Conservation (phyloP, 2,797 vertebrate genomes). For the Chaenodraco wilsoni region DNA sequence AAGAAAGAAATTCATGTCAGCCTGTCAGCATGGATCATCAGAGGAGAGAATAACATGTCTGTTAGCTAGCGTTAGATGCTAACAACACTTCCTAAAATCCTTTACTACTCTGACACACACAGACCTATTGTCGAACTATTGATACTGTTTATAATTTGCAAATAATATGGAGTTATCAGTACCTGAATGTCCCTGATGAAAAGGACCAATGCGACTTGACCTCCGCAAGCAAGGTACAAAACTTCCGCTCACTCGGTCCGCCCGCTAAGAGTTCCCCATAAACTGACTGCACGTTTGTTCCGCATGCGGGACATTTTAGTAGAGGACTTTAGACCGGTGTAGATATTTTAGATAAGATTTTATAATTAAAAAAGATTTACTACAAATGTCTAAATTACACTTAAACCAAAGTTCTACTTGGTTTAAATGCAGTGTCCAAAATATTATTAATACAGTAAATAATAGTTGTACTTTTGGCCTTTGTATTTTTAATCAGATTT, state of each 20-base stretch:
- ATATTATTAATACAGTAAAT: background rate
- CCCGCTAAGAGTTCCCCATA: constrained; percentile 30
- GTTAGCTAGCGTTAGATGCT: background rate
- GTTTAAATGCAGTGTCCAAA: background rate
- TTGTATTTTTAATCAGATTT: background rate
- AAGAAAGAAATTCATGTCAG: background rate
- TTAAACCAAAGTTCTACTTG: background rate
- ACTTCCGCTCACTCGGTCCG: constrained; percentile 47
- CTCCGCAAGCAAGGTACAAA: constrained; percentile 45
- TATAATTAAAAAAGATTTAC: background rate
- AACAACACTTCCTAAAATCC: background rate
- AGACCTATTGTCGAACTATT: fast-evolving
- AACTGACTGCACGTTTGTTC: constrained; percentile 25
- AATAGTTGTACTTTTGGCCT: background rate
- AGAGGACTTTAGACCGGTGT: too few species aligned
- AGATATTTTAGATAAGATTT: background rate
- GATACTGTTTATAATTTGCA: fast-evolving
- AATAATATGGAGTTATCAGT: background rate
- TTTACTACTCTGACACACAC: background rate
- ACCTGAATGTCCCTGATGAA: constrained; percentile 4
- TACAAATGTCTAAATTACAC: background rate
- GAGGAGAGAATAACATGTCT: background rate
- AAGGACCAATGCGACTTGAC: constrained; percentile 36
- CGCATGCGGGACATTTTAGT: constrained; percentile 2
- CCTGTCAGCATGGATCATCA: background rate